These are phyloP conservation scores for Archocentrus centrarchus DNA, from an alignment of 2,113 vertebrate species.

Conservation along the genomic window DNA sequence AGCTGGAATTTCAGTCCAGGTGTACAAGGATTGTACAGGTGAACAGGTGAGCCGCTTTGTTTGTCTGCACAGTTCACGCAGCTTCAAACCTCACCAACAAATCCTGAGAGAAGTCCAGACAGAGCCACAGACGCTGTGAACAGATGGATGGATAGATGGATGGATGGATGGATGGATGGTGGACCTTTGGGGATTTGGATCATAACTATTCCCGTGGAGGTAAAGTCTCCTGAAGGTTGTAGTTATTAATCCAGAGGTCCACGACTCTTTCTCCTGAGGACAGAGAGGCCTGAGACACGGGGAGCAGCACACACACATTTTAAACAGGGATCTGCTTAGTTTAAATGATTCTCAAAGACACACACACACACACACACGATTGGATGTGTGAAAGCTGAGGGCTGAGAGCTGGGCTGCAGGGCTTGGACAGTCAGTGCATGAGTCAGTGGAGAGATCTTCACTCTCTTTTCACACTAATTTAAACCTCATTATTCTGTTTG, in stretches of 20 bases:
- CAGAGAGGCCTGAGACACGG: not conserved
- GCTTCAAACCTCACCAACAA: not conserved
- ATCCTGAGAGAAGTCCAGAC: not conserved
- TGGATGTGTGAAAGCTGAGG: conserved; percentile 26
- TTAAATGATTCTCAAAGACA: not conserved
- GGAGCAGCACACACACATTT: not conserved
- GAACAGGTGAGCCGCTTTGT: no score
- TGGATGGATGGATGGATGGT: no score
- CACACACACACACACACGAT: not conserved
- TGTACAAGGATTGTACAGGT: no score
- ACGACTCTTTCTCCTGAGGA: not conserved
- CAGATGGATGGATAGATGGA: no score
- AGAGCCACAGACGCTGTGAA: no score
- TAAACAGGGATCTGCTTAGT: not conserved
- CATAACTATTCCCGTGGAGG: no score
- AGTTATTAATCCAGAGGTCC: not conserved
- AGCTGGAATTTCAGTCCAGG: no score
- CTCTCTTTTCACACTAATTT: conserved; percentile 18
- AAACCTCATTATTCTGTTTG: conserved; percentile 43
- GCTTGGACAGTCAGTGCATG: not conserved
- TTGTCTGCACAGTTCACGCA: no score
- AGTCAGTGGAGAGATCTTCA: conserved; percentile 30
- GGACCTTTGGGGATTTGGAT: no score
- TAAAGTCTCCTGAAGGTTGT: no score
- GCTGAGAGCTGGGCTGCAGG: not conserved